Evolutionary conservation across 2,888 invertebrate genomes (phyloP), one percentile per base, ranked within the genome.

Genomic region (Heliothis peltigera): DNA sequence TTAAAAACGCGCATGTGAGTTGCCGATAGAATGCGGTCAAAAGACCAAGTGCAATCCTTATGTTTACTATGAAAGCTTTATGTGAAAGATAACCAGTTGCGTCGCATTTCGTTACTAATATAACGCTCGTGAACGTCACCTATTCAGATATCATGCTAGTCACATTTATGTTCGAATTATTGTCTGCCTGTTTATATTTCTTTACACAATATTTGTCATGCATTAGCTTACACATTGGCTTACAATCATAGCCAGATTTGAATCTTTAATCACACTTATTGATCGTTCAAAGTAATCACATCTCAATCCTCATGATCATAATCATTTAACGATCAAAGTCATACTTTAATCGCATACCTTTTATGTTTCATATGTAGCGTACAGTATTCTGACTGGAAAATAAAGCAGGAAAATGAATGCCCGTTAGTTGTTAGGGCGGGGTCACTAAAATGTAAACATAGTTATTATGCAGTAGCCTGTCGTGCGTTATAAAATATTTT

Each of bases 21-120:
- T 54, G 43, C n/a, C 44, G 28, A 51, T 21, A 67, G 80, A 80
- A 80, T 80, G 78, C 76, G 74, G 70, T 71, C 67, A 69, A 67
- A 68, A 67, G 55, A 56, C 70, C 78, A 76, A 80, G 12, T 80
- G 76, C 62, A 70, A 66, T 69, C 32, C 28, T 43, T 32, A 52
- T n/a, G 52, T 70, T 70, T 53, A 60, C 32, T 52, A 65, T 51
- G 35, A 62, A 73, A 60, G 79, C 76, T 80, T 80, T 65, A 65
- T 78, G 74, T 80, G 52, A 64, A 64, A 64, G 57, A 69, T 75
- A 78, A 78, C 70, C 55, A 64, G 44, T 61, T 76, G 54, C 72
- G 54, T 59, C 67, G 74, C 75, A 66, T 75, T 70, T 68, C 69
- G 75, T 79, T 54, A 77, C 77, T 77, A 79, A 79, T 74, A 55